Percentiles rank a stretch among this genome's conserved stretches.
Conservation (phyloP, 53 echinoderm and acorn worm genomes). For the Mesocentrotus franciscanus region DNA sequence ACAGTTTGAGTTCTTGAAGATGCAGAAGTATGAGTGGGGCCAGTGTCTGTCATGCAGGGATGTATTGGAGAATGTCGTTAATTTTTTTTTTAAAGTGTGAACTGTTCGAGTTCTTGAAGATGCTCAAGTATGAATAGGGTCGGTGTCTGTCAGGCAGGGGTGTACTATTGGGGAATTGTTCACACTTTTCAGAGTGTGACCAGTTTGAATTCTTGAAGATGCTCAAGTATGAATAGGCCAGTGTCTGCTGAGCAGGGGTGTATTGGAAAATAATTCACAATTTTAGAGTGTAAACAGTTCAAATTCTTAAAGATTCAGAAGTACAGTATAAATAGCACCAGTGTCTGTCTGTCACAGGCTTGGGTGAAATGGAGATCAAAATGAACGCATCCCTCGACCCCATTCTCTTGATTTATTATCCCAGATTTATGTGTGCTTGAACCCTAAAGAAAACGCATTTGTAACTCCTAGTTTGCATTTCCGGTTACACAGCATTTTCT, state of each 20-base stretch:
- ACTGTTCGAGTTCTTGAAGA: neutral
- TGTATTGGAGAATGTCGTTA: no score
- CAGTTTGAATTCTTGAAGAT: neutral
- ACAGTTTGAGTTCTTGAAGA: neutral
- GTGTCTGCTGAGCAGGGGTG: neutral
- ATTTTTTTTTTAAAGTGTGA: no score
- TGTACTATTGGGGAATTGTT: neutral
- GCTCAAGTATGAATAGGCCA: neutral
- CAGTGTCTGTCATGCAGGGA: neutral
- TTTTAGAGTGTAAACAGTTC: no score
- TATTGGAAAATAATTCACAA: neutral
- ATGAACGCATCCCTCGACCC: neutral
- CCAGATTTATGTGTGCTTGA: neutral
- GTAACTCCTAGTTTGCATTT: neutral
- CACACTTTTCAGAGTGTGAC: no score
- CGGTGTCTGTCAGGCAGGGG: neutral
- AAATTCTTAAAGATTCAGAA: no score
- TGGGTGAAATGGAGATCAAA: neutral
- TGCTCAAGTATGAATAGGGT: neutral
- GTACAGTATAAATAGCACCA: no score
- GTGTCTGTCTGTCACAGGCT: neutral
- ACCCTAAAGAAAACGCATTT: conserved; percentile 28
- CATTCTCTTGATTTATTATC: conserved; percentile 1
- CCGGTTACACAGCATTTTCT: conserved; percentile 1
- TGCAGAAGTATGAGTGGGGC: neutral